Evolutionary conservation across 2,113 vertebrate species (phyloP).

Genomic region (Cyphomyrus plagiostoma): DNA sequence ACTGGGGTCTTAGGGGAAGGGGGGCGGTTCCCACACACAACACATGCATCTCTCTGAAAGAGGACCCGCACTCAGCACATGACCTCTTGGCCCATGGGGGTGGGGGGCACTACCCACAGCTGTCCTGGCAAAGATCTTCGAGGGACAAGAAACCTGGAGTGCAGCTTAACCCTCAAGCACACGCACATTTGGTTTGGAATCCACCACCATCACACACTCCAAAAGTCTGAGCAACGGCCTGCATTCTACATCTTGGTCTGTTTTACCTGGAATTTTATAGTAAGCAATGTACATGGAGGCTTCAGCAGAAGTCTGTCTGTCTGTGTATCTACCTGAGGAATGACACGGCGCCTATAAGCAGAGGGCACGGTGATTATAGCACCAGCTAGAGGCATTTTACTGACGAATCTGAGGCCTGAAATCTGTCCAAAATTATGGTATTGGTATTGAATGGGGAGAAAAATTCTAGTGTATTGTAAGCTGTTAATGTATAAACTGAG

Average conservation of each 20-base stretch:
- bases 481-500: background rate
- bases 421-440: background rate
- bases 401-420: background rate
- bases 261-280: background rate
- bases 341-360: background rate
- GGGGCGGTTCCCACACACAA: background rate
- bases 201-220: background rate
- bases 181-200: background rate
- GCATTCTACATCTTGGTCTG: background rate
- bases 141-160: background rate
- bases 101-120: background rate
- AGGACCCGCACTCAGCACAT: background rate
- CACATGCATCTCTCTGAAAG: background rate
- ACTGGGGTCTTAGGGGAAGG: background rate
- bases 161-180: background rate
- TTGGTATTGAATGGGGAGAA: constrained; percentile 18
- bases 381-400: constrained; percentile 19
- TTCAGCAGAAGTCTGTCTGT: background rate
- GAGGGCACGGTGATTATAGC: constrained; percentile 28
- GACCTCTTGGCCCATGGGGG: background rate
- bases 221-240: background rate
- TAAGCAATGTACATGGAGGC: background rate
- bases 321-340: background rate
- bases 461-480: background rate
- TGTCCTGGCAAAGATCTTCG: background rate